Evolutionary conservation across 2,113 vertebrate species (phyloP).

Genomic region (Glaucidium brasilianum): DNA sequence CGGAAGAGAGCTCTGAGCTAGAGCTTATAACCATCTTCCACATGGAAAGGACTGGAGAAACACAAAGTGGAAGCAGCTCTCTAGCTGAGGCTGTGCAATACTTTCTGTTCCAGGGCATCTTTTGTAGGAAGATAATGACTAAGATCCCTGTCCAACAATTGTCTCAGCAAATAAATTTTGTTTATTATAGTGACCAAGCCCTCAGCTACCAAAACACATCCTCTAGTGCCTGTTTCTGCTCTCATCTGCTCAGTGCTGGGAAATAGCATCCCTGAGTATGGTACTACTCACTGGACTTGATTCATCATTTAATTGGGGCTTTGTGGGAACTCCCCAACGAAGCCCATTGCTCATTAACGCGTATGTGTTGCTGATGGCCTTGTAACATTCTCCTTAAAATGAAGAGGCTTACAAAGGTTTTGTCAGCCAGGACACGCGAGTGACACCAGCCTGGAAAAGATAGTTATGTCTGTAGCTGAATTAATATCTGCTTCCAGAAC

Average conservation of each 20-base stretch:
- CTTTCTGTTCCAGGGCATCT: not conserved
- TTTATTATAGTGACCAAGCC: not conserved
- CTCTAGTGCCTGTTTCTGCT: not conserved
- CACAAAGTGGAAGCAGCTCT: not conserved
- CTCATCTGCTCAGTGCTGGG: not conserved
- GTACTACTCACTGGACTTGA: not conserved
- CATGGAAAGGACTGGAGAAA: not conserved
- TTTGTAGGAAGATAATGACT: not conserved
- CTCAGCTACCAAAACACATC: slow-evolving; percentile 15
- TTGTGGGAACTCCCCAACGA: not conserved
- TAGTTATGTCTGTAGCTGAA: not conserved
- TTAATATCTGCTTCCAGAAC: slow-evolving; percentile 4
- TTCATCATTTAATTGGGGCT: not conserved
- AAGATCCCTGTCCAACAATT: not conserved
- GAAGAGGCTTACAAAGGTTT: slow-evolving; percentile 7
- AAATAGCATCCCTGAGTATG: not conserved
- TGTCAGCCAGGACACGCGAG: slow-evolving; percentile 4
- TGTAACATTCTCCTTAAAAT: not conserved
- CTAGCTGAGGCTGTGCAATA: not conserved
- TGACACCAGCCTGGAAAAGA: not conserved
- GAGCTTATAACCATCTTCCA: not conserved
- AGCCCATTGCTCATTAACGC: not conserved
- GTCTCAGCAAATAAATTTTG: not conserved
- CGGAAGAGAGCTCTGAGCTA: not conserved
- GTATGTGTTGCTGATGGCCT: not conserved